Evolutionary conservation across 2,888 invertebrate genomes (phyloP).

Genomic region (Cordylochernes scorpioides): DNA sequence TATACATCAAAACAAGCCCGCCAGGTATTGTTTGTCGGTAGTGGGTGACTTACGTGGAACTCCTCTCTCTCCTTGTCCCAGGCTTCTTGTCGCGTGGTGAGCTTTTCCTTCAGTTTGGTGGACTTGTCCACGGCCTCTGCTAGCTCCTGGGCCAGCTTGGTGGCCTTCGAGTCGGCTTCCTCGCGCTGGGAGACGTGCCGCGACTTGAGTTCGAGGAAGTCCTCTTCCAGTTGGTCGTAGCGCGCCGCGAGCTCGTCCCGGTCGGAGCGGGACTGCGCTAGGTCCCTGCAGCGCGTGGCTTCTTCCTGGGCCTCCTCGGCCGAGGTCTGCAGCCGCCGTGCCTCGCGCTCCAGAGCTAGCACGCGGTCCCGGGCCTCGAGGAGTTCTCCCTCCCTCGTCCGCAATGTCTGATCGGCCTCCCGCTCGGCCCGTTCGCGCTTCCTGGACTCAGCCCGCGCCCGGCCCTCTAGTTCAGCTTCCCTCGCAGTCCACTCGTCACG

Average conservation of each 20-base stretch:
- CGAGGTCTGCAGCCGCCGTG: conserved; percentile 9
- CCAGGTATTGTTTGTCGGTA: no score
- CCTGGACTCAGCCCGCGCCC: conserved; percentile 32
- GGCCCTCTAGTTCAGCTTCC: conserved; percentile 18
- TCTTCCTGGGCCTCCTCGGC: conserved; percentile 26
- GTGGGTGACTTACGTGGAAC: conserved; percentile 30
- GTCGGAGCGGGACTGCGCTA: conserved; percentile 39
- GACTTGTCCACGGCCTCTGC: conserved; percentile 34
- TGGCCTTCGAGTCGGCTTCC: conserved; percentile 37
- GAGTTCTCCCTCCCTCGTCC: conserved; percentile 17
- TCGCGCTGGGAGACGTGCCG: conserved; percentile 55
- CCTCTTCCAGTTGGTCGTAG: conserved; percentile 56
- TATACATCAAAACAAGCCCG: no score
- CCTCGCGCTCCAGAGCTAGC: conserved; percentile 14
- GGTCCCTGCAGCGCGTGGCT: conserved; percentile 36
- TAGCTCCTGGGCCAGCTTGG: conserved; percentile 34
- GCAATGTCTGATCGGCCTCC: conserved; percentile 35
- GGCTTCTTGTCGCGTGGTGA: conserved; percentile 35
- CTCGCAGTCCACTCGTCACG: conserved; percentile 36
- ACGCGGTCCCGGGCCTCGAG: conserved; percentile 15
- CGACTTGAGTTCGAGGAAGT: conserved; percentile 53
- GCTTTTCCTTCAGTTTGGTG: conserved; percentile 34
- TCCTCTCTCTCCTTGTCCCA: conserved; percentile 44
- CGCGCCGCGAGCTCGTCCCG: conserved; percentile 43
- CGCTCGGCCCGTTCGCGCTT: conserved; percentile 36